phyloP scores from a whole-genome alignment of 1,140 invertebrate genomes.

The Drosophila mojavensis region DNA sequence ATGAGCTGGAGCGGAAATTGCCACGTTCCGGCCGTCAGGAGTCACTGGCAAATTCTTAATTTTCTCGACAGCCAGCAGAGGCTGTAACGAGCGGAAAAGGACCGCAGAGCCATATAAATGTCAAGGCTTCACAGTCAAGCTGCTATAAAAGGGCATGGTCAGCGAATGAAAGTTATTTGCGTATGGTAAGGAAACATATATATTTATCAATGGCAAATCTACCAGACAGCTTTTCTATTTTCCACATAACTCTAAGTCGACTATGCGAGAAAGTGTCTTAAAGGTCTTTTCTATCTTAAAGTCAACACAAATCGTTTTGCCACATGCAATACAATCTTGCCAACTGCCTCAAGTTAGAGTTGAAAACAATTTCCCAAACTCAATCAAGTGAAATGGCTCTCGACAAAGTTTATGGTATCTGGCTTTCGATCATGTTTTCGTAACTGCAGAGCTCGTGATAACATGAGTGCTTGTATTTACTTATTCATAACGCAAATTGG shows the following conservation, averaged over 20 bases:
- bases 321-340: no score
- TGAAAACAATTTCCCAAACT: no score
- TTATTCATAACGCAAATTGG: slow-evolving; percentile 73
- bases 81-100: slow-evolving; percentile 21
- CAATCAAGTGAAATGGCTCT: no score
- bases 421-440: not conserved
- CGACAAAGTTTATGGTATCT: slow-evolving; percentile 6
- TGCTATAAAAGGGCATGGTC: not conserved
- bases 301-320: no score
- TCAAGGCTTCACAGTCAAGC: slow-evolving; percentile 5
- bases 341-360: no score
- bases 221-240: not conserved
- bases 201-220: not conserved
- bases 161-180: no score
- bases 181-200: not conserved
- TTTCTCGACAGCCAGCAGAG: slow-evolving; percentile 24
- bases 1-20: slow-evolving; percentile 62
- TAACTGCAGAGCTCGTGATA: not conserved
- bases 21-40: slow-evolving; percentile 59
- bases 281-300: no score
- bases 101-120: slow-evolving; percentile 28
- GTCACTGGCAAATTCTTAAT: slow-evolving; percentile 32
- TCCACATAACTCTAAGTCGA: no score
- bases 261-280: no score
- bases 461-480: slow-evolving; percentile 52